These are phyloP conservation scores for Motacilla tschutschensis DNA, from an alignment of 2,113 vertebrate genomes.

Conservation along the genomic window DNA sequence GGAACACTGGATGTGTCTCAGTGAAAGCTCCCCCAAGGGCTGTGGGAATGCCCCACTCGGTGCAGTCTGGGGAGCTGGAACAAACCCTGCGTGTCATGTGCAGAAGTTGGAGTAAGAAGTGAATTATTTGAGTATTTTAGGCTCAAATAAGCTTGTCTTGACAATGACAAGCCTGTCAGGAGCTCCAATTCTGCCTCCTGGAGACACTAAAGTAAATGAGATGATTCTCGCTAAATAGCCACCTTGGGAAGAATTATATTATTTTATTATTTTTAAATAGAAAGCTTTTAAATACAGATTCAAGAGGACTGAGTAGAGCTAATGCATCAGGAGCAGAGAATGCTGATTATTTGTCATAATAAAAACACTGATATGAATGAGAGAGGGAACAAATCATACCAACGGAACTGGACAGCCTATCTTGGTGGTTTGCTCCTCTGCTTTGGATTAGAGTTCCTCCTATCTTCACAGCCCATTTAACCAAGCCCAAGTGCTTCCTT, in stretches of 20 bases:
- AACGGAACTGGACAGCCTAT: neutral
- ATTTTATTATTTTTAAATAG: slow-evolving; percentile 18
- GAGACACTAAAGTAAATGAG: slow-evolving; percentile 12
- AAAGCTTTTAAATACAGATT: neutral
- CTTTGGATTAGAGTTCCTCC: neutral
- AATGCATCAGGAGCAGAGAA: neutral
- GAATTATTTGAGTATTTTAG: neutral
- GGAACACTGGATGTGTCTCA: neutral
- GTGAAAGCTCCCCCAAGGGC: neutral
- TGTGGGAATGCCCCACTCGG: neutral
- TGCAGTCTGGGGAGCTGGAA: neutral
- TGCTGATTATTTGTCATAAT: neutral
- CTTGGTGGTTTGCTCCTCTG: neutral
- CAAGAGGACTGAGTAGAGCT: neutral
- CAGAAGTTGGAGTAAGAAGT: neutral
- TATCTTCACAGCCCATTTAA: slow-evolving; percentile 58
- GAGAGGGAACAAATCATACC: neutral
- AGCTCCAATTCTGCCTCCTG: neutral
- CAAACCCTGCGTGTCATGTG: neutral
- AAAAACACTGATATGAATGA: neutral
- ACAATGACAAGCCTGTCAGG: neutral
- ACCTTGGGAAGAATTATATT: neutral
- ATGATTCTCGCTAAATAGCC: slow-evolving; percentile 5
- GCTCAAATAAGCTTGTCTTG: neutral
- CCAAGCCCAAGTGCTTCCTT: slow-evolving; percentile 51